Evolutionary conservation across 2,888 invertebrate species (phyloP).

Genomic region (Tetragonisca angustula): DNA sequence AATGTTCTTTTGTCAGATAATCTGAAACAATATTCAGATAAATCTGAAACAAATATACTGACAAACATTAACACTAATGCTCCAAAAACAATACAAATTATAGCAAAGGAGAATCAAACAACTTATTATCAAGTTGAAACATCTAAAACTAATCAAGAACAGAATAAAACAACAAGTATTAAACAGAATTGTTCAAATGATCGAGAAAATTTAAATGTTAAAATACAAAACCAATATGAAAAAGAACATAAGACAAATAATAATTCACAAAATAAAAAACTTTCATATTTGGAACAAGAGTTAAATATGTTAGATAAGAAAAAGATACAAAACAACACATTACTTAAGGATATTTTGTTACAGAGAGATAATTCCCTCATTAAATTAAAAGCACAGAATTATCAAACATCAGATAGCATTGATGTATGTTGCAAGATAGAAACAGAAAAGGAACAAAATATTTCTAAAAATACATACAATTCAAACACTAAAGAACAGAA

Average conservation of each 20-base stretch:
- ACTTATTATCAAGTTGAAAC: neutral
- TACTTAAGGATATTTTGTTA: neutral
- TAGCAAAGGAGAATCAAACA: neutral
- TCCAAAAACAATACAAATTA: conserved; percentile 19
- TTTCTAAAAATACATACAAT: neutral
- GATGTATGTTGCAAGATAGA: neutral
- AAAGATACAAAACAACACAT: neutral
- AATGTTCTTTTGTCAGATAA: neutral
- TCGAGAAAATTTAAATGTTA: conserved; percentile 3
- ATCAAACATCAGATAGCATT: neutral
- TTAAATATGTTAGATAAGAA: neutral
- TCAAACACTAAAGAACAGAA: neutral
- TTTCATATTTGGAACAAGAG: neutral
- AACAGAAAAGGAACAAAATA: neutral
- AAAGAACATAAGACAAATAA: neutral
- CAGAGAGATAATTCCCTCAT: too few species aligned
- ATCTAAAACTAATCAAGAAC: neutral
- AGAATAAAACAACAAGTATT: neutral
- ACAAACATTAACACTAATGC: neutral
- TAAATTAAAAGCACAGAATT: neutral
- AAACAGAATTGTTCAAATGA: neutral
- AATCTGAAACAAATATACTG: neutral
- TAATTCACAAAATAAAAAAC: neutral
- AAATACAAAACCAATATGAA: neutral
- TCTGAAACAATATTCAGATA: neutral